A percentile compares a stretch with the other conserved stretches of the same genome.
These are phyloP conservation scores for Willowsia nigromaculata DNA, from an alignment of 2,888 invertebrate species.

Conservation along the genomic window DNA sequence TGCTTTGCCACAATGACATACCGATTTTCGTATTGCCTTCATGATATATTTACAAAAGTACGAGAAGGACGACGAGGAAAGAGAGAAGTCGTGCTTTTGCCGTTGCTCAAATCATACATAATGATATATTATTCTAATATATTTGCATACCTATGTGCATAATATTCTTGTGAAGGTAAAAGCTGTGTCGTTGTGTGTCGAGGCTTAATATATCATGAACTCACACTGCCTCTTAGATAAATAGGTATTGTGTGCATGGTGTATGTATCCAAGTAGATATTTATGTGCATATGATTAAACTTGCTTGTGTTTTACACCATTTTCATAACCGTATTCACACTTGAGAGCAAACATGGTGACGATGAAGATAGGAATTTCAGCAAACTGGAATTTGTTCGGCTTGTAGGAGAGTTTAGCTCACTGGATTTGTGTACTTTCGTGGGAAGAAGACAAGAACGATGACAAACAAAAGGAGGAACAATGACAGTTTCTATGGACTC, in stretches of 20 bases:
- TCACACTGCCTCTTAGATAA: not conserved
- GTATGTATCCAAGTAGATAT: no score
- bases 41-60: not conserved
- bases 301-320: not conserved
- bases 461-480: not conserved
- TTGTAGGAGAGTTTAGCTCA: not conserved
- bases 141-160: slow-evolving; percentile 32
- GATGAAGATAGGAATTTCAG: not conserved
- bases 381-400: slow-evolving; percentile 21
- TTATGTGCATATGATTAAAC: slow-evolving; percentile 38
- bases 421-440: slow-evolving; percentile 29
- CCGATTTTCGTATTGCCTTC: slow-evolving; percentile 22
- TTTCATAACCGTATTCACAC: not conserved
- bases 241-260: no score
- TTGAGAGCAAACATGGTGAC: no score
- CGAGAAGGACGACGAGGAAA: not conserved
- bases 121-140: slow-evolving; percentile 41
- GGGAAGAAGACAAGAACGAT: not conserved
- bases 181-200: not conserved
- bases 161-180: not conserved
- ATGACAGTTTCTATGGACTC: slow-evolving; percentile 11
- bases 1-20: slow-evolving; percentile 34
- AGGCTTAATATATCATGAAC: not conserved
- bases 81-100: not conserved
- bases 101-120: slow-evolving; percentile 13